phyloP scores from a whole-genome alignment of 2,888 invertebrate species.

The Dasysyrphus tricinctus region DNA sequence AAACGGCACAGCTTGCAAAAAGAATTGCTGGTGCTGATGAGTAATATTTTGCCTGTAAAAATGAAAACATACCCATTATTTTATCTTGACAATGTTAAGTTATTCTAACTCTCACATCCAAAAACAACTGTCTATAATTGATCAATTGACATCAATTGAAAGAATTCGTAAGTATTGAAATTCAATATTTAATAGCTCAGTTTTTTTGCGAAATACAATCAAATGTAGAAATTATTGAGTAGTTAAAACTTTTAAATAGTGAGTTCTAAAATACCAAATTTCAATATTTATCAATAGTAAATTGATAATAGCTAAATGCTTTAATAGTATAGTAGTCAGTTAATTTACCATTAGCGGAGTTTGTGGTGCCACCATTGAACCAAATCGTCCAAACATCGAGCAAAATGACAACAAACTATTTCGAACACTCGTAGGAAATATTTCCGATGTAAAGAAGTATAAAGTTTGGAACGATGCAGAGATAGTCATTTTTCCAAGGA shows the following conservation, averaged over 20 bases:
- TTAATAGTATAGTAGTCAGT: neutral
- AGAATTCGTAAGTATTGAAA: too few relatives aligned
- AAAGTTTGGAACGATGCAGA: slow-evolving; percentile 88
- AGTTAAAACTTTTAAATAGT: too few relatives aligned
- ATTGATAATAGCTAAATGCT: too few relatives aligned
- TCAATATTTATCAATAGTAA: too few relatives aligned
- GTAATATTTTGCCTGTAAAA: slow-evolving; percentile 80
- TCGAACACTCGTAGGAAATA: slow-evolving; percentile 88
- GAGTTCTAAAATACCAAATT: too few relatives aligned
- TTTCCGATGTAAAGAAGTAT: slow-evolving; percentile 88
- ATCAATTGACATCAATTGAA: too few relatives aligned
- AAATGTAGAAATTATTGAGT: too few relatives aligned
- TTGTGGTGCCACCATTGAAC: slow-evolving; percentile 89
- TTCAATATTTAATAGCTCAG: too few relatives aligned
- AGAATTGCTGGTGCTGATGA: slow-evolving; percentile 85
- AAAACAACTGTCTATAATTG: too few relatives aligned
- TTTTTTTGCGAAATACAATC: too few relatives aligned
- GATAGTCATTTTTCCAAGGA: slow-evolving; percentile 87
- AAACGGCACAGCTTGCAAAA: slow-evolving; percentile 85
- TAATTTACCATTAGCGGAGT: slow-evolving; percentile 77
- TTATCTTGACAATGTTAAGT: neutral
- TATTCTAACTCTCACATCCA: neutral
- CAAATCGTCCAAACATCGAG: slow-evolving; percentile 88
- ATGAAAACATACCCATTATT: neutral
- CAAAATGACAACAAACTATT: slow-evolving; percentile 88